Percentiles rank a stretch among this genome's conserved stretches.
Conservation (phyloP, 2,113 vertebrate species). For the Calypte anna region DNA sequence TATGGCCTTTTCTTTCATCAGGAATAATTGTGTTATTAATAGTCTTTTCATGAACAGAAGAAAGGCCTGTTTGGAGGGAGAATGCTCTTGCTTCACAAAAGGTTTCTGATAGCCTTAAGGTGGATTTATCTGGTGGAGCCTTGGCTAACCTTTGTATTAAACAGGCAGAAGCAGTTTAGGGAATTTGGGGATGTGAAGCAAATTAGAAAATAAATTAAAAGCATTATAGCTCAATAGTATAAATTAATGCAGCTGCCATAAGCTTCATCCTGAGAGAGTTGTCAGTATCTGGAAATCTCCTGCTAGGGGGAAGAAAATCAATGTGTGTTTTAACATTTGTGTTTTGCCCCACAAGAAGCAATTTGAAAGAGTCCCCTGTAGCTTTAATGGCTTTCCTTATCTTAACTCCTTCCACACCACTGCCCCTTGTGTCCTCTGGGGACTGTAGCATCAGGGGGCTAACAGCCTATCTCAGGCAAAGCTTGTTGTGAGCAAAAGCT, state of each 20-base stretch:
- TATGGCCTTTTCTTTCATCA: slow-evolving; percentile 71
- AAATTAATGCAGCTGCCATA: slow-evolving; percentile 67
- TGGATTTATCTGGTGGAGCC: slow-evolving; percentile 70
- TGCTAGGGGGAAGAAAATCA: slow-evolving; percentile 57
- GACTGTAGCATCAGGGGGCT: not conserved
- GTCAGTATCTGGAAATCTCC: slow-evolving; percentile 67
- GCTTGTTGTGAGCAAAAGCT: not conserved
- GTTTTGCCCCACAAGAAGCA: slow-evolving; percentile 50
- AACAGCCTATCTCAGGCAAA: not conserved
- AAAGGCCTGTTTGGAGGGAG: slow-evolving; percentile 68
- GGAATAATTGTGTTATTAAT: slow-evolving; percentile 76
- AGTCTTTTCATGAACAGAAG: slow-evolving; percentile 74
- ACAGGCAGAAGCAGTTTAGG: slow-evolving; percentile 66
- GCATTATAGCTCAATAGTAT: slow-evolving; percentile 71
- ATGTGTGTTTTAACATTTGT: slow-evolving; percentile 47
- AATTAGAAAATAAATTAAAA: slow-evolving; percentile 77
- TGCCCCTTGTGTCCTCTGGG: not conserved
- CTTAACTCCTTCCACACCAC: slow-evolving; percentile 55
- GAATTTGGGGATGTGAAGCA: slow-evolving; percentile 71
- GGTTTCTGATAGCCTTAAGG: slow-evolving; percentile 75
- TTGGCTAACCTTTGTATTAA: slow-evolving; percentile 71
- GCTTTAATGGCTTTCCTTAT: slow-evolving; percentile 51
- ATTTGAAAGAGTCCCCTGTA: slow-evolving; percentile 36
- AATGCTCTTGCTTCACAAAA: slow-evolving; percentile 69
- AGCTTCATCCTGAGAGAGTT: slow-evolving; percentile 70